Percentiles rank a stretch among this genome's conserved stretches.
Conservation (phyloP, 2,113 vertebrate genomes). For the Protobothrops flavoviridis region DNA sequence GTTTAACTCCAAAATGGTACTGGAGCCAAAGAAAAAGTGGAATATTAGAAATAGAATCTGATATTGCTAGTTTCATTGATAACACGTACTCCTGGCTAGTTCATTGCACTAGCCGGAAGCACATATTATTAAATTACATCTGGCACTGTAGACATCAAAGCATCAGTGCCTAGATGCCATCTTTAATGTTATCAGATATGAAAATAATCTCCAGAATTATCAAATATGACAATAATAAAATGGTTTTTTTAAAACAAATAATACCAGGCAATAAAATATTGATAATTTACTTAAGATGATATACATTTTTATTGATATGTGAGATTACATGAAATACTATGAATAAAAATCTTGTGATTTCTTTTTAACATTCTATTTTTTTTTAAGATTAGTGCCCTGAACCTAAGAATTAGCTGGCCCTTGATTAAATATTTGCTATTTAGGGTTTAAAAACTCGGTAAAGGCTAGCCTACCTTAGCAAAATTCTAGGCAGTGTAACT, state of each 20-base stretch:
- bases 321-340: not conserved
- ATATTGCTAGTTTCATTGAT: not conserved
- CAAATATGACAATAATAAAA: not conserved
- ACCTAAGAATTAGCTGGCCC: not conserved
- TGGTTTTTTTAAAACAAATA: not conserved
- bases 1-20: not conserved
- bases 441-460: not conserved
- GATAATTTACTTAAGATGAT: not conserved
- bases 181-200: not conserved
- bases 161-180: not conserved
- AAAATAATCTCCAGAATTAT: too few relatives aligned
- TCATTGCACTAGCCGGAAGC: not conserved
- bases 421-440: not conserved
- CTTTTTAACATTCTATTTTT: not conserved
- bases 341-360: not conserved
- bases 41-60: not conserved
- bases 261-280: not conserved
- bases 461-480: not conserved
- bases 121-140: not conserved
- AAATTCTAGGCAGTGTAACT: not conserved
- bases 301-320: not conserved
- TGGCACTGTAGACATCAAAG: not conserved
- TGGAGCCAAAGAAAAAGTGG: not conserved
- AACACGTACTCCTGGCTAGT: not conserved
- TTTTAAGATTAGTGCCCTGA: not conserved